phyloP scores from a whole-genome alignment of 2,888 invertebrate genomes.

The Blera fallax region DNA sequence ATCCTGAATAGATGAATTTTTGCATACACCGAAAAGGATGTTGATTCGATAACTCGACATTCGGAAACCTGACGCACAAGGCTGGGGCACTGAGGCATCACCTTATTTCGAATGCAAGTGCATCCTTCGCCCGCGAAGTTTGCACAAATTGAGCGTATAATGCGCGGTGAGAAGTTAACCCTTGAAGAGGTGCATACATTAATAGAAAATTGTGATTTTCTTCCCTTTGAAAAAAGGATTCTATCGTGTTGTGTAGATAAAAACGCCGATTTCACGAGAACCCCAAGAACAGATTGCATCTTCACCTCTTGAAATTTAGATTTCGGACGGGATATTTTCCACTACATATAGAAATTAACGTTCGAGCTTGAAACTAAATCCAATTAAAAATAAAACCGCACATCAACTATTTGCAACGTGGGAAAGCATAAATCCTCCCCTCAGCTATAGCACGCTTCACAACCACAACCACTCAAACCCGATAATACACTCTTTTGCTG shows the following conservation, averaged over 20 bases:
- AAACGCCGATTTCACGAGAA: no score
- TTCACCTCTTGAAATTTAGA: background rate
- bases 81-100: background rate
- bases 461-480: conserved; percentile 9
- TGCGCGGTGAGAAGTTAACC: background rate
- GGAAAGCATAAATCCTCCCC: background rate
- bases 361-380: conserved; percentile 17
- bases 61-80: conserved; percentile 12
- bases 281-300: background rate
- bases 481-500: background rate
- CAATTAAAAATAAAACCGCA: conserved; percentile 45
- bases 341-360: background rate
- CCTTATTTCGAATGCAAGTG: conserved; percentile 5
- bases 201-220: background rate
- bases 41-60: conserved; percentile 45
- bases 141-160: conserved; percentile 26
- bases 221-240: background rate
- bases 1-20: conserved; percentile 47
- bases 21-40: conserved; percentile 53
- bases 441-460: background rate
- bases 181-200: background rate
- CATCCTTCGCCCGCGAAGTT: background rate
- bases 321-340: background rate
- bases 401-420: conserved; percentile 26
- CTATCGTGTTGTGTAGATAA: no score